Conservation (phyloP, 2,888 invertebrate genomes). For the Parnassius mnemosyne region DNA sequence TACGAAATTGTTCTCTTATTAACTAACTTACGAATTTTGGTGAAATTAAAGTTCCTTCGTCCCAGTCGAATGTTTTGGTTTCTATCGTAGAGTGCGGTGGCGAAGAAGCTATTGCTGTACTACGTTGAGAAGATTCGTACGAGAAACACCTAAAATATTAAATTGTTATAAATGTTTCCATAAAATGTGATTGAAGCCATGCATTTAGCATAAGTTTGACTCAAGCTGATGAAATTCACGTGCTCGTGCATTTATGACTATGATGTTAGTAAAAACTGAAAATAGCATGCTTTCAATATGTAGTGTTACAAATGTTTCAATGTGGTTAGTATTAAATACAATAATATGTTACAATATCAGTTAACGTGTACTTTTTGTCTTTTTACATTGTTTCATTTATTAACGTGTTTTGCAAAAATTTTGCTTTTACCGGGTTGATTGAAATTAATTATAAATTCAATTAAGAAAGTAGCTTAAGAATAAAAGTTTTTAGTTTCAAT, state of each 20-base stretch:
- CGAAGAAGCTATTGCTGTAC: slow-evolving; percentile 67
- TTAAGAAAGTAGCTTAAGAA: no score
- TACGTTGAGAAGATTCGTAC: slow-evolving; percentile 84
- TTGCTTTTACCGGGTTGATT: no score
- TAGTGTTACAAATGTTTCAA: neutral
- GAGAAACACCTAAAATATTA: slow-evolving; percentile 83
- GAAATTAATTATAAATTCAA: no score
- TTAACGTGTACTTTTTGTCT: no score
- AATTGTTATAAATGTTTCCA: slow-evolving; percentile 14
- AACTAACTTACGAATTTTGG: slow-evolving; percentile 63
- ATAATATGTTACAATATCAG: no score
- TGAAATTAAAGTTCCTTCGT: slow-evolving; percentile 61
- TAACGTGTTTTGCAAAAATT: no score
- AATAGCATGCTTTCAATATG: slow-evolving; percentile 7
- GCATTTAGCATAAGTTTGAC: slow-evolving; percentile 26
- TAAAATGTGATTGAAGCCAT: slow-evolving; percentile 26
- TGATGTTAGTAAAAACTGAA: slow-evolving; percentile 1
- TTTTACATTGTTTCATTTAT: no score
- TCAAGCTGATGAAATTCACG: slow-evolving; percentile 8
- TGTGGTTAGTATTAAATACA: no score
- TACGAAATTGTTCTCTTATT: no score
- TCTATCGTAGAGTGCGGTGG: slow-evolving; percentile 70
- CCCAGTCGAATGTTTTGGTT: slow-evolving; percentile 76
- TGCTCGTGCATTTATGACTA: slow-evolving; percentile 1
- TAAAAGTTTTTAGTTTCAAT: no score